Base-by-base conservation (phyloP, 2,113 vertebrate species). In the Leuciscus idus region DNA sequence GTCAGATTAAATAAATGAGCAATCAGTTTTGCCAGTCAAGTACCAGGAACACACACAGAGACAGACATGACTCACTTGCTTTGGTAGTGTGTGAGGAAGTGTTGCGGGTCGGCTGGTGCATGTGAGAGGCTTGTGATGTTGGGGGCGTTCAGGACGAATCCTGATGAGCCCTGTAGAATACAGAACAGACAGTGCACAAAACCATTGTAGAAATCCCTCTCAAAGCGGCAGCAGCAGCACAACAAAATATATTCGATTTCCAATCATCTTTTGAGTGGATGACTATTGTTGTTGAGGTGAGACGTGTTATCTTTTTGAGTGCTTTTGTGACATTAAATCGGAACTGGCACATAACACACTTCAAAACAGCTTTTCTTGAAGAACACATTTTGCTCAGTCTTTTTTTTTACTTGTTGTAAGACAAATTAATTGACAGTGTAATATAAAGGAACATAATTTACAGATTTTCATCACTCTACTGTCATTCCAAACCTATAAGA, bases 21-120 rank as follows among this genome's bases (percentile, higher is more conserved):
- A 80, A 59, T 80, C 55, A 7, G 8, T 80, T 39, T 62, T 59
- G 36, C 23, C 57, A 61, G 57, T 59, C 76, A 78, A 62, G 36
- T 46, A 48, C 52, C 0, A 23, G 61, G 30, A 39, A 30, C 55
- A 76, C 73, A 73, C 70, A 76, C 52, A 78, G 23, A 81, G 30
- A 70, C 88, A 89, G 55, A 48, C 68, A 28, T 36, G 82, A 89
- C 92, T 92, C 88, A 93, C 92, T 1, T 86, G 88, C 39, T 90
- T 9, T 75, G 79, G 75, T 92, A 93, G 78, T 91, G 89, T 74
- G 91, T 92, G n/a, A 75, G 82, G 78, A 92, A 91, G 73, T 92
- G 91, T 82, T 82, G 90, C 26, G 36, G 5, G 78, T 91, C 88
- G 75, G 84, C 81, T 7, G 87, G 81, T 80, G 64, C 46, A 2